phyloP scores from a whole-genome alignment of 2,113 vertebrate species.

The Charina bottae region DNA sequence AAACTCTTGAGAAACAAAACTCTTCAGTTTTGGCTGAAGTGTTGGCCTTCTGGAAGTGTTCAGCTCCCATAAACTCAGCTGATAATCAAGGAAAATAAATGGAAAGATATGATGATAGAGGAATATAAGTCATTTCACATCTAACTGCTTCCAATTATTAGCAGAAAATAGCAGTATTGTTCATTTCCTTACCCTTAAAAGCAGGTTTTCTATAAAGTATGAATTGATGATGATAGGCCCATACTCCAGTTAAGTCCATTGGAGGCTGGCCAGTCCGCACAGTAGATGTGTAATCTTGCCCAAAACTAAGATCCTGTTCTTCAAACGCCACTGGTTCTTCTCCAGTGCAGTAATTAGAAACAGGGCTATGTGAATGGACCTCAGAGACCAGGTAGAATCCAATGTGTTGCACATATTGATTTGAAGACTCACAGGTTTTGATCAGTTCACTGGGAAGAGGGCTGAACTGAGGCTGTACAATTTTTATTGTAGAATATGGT shows the following conservation, averaged over 20 bases:
- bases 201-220: neutral
- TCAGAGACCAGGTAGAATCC: neutral
- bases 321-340: neutral
- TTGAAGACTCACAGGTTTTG: neutral
- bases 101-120: neutral
- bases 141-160: neutral
- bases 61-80: neutral
- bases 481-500: conserved; percentile 22
- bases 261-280: neutral
- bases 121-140: neutral
- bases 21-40: neutral
- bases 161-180: neutral
- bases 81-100: neutral
- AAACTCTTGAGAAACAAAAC: neutral
- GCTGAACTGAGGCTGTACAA: neutral
- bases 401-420: neutral
- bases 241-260: neutral
- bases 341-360: neutral
- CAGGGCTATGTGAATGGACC: neutral
- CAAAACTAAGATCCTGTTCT: neutral
- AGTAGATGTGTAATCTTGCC: neutral
- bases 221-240: neutral
- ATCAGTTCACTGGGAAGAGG: neutral
- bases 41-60: neutral
- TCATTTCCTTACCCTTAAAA: neutral